A percentile compares a stretch with the other conserved stretches of the same genome.
Evolutionary conservation across 2,113 vertebrate species (phyloP).

Genomic region (Todiramphus saurophagus): DNA sequence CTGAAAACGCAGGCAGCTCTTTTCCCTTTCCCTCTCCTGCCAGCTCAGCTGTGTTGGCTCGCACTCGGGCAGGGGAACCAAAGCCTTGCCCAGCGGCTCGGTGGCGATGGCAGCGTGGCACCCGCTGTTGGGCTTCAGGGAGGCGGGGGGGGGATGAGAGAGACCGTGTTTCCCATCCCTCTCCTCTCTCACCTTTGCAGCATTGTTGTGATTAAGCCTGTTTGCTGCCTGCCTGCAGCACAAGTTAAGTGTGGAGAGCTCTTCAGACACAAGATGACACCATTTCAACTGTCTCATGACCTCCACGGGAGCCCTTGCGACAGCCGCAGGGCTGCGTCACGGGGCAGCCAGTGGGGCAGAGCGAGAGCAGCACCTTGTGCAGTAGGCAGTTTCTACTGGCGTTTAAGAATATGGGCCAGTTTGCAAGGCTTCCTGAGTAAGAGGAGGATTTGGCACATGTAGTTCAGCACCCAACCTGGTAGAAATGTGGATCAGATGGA

Average conservation of each 20-base stretch:
- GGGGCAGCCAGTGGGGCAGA: too few relatives aligned
- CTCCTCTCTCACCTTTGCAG: neutral
- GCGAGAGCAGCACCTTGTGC: neutral
- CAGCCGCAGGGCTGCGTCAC: accelerated
- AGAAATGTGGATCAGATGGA: neutral
- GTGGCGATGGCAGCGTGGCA: neutral
- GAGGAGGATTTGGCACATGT: neutral
- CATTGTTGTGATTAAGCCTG: neutral
- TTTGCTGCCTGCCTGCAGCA: neutral
- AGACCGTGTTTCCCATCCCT: neutral
- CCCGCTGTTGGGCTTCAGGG: accelerated
- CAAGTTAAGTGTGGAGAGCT: neutral
- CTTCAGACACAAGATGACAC: neutral
- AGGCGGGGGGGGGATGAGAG: too few relatives aligned
- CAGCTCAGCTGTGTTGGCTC: neutral
- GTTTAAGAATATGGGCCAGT: neutral
- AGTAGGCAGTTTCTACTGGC: neutral
- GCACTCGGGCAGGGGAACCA: neutral
- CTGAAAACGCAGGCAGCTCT: neutral
- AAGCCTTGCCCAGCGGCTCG: neutral
- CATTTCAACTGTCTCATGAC: accelerated
- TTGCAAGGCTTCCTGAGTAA: neutral
- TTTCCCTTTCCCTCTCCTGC: neutral
- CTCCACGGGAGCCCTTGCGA: neutral
- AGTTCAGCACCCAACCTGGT: neutral